phyloP scores from a whole-genome alignment of 2,888 invertebrate genomes.

The Drosophila barbarae region DNA sequence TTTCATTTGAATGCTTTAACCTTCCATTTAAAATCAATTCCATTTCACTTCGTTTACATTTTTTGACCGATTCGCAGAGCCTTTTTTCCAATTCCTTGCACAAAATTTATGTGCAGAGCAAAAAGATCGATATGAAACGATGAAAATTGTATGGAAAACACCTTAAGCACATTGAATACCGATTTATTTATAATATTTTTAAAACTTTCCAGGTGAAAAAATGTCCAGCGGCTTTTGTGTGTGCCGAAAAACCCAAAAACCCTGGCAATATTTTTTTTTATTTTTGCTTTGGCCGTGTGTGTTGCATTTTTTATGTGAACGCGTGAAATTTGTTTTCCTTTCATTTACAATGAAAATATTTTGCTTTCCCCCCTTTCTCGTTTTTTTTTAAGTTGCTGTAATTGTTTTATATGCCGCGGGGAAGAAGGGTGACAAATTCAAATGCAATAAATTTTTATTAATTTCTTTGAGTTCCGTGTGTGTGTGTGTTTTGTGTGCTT shows the following conservation, averaged over 20 bases:
- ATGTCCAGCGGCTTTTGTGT: conserved; percentile 18
- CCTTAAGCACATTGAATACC: conserved; percentile 45
- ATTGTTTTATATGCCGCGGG: conserved; percentile 65
- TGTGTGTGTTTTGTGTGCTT: not conserved
- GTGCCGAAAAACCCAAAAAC: not conserved
- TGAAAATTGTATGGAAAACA: conserved; percentile 29
- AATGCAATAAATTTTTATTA: conserved; percentile 64
- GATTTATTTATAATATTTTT: conserved; percentile 48
- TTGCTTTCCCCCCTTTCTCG: not conserved
- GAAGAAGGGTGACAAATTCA: conserved; percentile 63
- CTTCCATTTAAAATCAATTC: conserved; percentile 23
- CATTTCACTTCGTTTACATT: conserved; percentile 4
- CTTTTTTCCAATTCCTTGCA: conserved; percentile 6
- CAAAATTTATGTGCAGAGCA: not conserved
- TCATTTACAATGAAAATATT: conserved; percentile 58
- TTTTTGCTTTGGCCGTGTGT: conserved; percentile 14
- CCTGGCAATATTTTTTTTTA: conserved; percentile 15
- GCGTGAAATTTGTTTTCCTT: conserved; percentile 66
- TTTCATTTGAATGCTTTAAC: conserved; percentile 8
- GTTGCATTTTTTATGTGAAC: conserved; percentile 40
- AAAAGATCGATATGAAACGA: conserved; percentile 10
- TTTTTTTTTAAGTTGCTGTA: conserved; percentile 44
- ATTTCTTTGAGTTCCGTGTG: conserved; percentile 9
- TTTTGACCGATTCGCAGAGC: not conserved
- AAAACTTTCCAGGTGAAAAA: conserved; percentile 43